A percentile compares a stretch with the other conserved stretches of the same genome.
Evolutionary conservation across 2,888 invertebrate species (phyloP).

Genomic region (Diaperis boleti): DNA sequence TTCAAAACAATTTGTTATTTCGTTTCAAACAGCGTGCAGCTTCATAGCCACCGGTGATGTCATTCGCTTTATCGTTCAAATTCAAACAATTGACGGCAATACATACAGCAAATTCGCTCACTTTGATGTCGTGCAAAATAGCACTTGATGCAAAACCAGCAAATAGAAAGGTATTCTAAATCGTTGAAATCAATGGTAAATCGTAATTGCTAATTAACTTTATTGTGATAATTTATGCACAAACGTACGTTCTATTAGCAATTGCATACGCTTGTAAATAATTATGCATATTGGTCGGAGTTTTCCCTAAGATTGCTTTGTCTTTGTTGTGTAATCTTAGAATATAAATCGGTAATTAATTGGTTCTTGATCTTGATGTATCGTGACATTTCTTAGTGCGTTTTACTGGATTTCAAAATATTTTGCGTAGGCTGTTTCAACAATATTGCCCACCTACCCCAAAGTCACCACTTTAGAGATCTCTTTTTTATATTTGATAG

Average conservation of each 20-base stretch:
- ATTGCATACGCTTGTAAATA: slow-evolving; percentile 14
- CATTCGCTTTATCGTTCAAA: not conserved
- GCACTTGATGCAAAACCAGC: slow-evolving; percentile 1
- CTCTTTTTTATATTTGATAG: too few relatives aligned
- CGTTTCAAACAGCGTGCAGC: not conserved
- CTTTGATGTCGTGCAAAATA: slow-evolving; percentile 12
- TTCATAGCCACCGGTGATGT: too few relatives aligned
- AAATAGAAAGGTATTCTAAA: slow-evolving; percentile 12
- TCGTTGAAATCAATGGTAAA: slow-evolving; percentile 25
- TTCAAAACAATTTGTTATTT: not conserved
- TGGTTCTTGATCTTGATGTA: too few relatives aligned
- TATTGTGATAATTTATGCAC: slow-evolving; percentile 29
- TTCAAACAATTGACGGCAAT: not conserved
- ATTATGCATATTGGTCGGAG: slow-evolving; percentile 7
- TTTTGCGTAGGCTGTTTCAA: too few relatives aligned
- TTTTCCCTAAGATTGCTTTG: too few relatives aligned
- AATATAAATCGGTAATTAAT: not conserved
- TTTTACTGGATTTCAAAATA: too few relatives aligned
- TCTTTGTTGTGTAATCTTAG: too few relatives aligned
- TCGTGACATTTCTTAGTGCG: too few relatives aligned
- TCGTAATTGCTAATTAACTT: slow-evolving; percentile 34
- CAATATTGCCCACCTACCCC: too few relatives aligned
- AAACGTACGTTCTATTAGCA: slow-evolving; percentile 6
- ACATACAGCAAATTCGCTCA: slow-evolving; percentile 3
- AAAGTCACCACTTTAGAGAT: too few relatives aligned